These are phyloP conservation scores for Herpetotheres cachinnans DNA, from an alignment of 2,113 vertebrate species.

Conservation along the genomic window DNA sequence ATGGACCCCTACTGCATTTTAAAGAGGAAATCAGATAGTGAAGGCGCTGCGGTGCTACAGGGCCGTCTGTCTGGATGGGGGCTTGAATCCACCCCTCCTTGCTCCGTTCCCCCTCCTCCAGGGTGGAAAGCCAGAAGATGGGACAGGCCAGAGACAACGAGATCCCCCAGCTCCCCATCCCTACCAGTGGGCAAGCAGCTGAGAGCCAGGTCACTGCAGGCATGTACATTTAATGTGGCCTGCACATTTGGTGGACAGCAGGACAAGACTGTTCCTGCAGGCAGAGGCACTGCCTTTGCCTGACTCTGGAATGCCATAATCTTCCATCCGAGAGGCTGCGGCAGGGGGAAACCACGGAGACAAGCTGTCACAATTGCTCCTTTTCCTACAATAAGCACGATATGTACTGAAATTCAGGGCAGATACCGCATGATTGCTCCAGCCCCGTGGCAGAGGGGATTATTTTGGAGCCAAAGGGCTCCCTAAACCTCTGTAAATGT, in stretches of 20 bases:
- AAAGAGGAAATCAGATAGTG: background rate
- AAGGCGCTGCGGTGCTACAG: background rate
- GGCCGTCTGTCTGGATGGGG: accelerated
- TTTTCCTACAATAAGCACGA: background rate
- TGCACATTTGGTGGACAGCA: accelerated
- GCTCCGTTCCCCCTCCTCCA: background rate
- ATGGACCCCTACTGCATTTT: background rate
- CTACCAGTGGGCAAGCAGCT: background rate
- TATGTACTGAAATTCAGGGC: background rate
- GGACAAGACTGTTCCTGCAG: background rate
- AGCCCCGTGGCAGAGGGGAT: background rate
- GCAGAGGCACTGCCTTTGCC: background rate
- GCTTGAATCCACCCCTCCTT: background rate
- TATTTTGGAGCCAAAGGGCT: background rate
- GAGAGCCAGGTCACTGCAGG: background rate
- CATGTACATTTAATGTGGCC: accelerated
- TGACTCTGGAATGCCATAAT: background rate
- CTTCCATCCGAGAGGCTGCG: background rate
- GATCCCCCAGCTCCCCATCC: background rate
- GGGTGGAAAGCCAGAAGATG: background rate
- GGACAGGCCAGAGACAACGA: background rate
- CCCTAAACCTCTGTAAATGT: background rate
- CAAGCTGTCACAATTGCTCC: background rate
- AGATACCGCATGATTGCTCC: background rate
- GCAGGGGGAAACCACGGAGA: background rate